Conservation (phyloP, 2,888 invertebrate species). For the Clepsis dumicolana region DNA sequence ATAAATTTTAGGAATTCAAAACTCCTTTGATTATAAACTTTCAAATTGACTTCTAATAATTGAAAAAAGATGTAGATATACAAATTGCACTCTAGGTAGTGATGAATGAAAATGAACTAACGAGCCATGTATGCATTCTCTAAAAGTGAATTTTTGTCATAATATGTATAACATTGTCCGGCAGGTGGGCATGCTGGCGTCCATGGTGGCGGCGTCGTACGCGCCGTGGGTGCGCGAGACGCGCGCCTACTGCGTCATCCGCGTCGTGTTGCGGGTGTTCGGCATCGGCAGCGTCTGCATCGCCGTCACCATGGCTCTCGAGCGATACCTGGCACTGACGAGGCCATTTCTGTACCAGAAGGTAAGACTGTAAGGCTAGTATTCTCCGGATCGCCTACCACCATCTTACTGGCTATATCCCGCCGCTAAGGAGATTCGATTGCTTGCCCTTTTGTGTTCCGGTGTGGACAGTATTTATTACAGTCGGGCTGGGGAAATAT, state of each 20-base stretch:
- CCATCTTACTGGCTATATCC: neutral
- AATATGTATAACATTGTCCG: neutral
- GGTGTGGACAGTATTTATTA: no score
- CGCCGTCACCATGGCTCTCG: constrained; percentile 95
- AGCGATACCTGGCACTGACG: constrained; percentile 94
- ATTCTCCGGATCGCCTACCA: neutral
- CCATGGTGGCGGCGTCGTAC: constrained; percentile 86
- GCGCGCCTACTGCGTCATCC: constrained; percentile 87
- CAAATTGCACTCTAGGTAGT: no score
- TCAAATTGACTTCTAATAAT: no score
- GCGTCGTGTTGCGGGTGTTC: constrained; percentile 92
- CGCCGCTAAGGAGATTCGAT: no score
- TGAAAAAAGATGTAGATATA: no score
- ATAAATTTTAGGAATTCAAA: no score
- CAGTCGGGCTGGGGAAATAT: no score
- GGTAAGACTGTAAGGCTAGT: no score
- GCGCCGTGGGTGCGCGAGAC: constrained; percentile 69
- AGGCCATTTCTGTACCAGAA: constrained; percentile 95
- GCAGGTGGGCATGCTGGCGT: constrained; percentile 91
- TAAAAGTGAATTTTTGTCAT: neutral
- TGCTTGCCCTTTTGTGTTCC: no score
- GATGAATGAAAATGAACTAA: no score
- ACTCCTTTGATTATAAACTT: no score
- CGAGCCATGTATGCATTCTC: neutral
- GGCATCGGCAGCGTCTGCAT: constrained; percentile 95